These are phyloP conservation scores for Struthidea cinerea DNA, from an alignment of 2,113 vertebrate species.

Conservation along the genomic window DNA sequence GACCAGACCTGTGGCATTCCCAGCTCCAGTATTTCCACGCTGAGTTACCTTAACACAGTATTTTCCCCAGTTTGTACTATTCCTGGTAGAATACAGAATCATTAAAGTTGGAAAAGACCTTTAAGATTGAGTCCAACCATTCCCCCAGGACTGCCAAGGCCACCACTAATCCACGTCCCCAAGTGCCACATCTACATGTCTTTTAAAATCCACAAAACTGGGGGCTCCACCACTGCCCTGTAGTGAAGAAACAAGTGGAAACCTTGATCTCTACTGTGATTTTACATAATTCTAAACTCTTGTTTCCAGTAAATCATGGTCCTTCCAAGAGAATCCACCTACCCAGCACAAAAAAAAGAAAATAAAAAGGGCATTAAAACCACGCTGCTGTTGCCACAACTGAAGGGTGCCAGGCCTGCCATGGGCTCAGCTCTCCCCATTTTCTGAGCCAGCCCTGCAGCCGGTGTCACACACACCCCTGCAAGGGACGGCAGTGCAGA, in stretches of 20 bases:
- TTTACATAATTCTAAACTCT: neutral
- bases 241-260: neutral
- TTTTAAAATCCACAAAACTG: neutral
- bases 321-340: neutral
- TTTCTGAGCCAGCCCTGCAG: neutral
- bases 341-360: neutral
- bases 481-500: neutral
- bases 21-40: neutral
- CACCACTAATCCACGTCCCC: neutral
- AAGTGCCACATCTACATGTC: neutral
- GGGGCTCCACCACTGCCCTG: neutral
- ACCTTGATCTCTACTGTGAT: neutral
- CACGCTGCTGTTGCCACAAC: neutral
- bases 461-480: neutral
- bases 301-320: neutral
- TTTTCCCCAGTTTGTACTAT: neutral
- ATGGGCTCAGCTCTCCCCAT: neutral
- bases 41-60: neutral
- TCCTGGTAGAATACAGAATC: neutral
- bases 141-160: neutral
- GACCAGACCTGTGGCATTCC: neutral
- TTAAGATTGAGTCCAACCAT: fast-evolving
- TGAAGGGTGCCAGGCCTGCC: neutral
- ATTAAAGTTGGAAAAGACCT: neutral
- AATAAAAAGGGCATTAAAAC: neutral